phyloP scores from a whole-genome alignment of 2,888 invertebrate genomes.

The Scrobipalpa costella region DNA sequence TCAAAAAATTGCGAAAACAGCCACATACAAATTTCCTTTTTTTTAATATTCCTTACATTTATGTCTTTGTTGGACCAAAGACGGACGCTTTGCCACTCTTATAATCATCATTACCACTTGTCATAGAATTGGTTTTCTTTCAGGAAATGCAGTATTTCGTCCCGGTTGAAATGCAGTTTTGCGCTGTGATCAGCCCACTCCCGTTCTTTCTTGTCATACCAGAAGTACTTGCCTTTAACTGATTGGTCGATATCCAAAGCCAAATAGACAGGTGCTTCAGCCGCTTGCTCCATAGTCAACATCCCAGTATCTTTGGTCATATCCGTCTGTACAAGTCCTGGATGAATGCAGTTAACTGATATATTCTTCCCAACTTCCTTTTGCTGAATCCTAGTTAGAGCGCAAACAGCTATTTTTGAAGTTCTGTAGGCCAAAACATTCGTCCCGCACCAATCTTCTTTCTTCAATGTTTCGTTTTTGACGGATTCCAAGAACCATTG shows the following conservation, averaged over 20 bases:
- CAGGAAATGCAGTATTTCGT: background rate
- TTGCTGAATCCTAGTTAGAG: constrained; percentile 85
- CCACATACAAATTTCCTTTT: too few relatives aligned
- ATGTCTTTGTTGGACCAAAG: too few relatives aligned
- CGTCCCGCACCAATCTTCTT: constrained; percentile 36
- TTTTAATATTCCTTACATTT: too few relatives aligned
- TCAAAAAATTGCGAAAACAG: too few relatives aligned
- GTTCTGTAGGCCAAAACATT: constrained; percentile 82
- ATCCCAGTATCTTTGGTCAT: constrained; percentile 85
- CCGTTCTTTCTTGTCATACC: constrained; percentile 78
- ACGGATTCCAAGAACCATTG: constrained; percentile 42
- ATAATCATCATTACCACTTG: background rate
- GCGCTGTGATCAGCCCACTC: constrained; percentile 78
- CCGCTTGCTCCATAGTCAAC: constrained; percentile 78
- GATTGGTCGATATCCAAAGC: constrained; percentile 74
- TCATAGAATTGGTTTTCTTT: background rate
- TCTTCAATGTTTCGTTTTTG: constrained; percentile 36
- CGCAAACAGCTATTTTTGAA: constrained; percentile 87
- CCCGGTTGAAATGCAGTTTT: constrained; percentile 34
- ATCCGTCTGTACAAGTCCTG: constrained; percentile 89
- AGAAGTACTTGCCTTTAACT: constrained; percentile 84
- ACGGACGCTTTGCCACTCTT: too few relatives aligned
- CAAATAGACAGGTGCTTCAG: constrained; percentile 77
- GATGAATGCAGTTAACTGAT: constrained; percentile 83
- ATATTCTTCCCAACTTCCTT: constrained; percentile 77